These are phyloP conservation scores for Rhynchotus rufescens DNA, from an alignment of 2,797 vertebrate species.

Conservation along the genomic window DNA sequence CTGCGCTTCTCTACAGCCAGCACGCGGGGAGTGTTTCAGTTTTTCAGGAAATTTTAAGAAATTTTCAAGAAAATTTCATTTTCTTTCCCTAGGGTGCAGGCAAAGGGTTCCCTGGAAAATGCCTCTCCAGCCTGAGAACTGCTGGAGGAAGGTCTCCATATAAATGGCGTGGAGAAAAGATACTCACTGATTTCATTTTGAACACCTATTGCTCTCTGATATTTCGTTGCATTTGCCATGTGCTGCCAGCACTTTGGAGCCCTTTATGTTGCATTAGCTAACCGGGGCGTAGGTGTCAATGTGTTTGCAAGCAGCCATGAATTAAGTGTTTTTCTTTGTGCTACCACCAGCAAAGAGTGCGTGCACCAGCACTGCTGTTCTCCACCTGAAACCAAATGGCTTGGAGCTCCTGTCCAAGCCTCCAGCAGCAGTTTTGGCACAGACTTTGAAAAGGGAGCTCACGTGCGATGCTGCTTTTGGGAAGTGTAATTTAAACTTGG, in stretches of 20 bases:
- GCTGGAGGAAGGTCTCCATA: background rate
- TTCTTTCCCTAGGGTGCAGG: background rate
- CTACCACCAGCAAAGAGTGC: background rate
- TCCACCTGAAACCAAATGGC: background rate
- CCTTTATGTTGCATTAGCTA: background rate
- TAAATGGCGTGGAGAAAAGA: background rate
- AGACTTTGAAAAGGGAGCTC: background rate
- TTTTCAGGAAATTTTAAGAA: too few relatives aligned
- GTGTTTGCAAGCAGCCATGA: background rate
- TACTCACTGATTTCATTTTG: background rate
- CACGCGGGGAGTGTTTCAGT: background rate
- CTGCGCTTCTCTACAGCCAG: background rate
- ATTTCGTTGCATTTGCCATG: background rate
- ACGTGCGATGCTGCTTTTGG: background rate
- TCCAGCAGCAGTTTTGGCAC: background rate
- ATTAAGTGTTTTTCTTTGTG: background rate
- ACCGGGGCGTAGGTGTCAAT: background rate
- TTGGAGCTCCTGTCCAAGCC: background rate
- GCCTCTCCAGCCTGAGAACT: background rate
- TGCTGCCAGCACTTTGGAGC: background rate
- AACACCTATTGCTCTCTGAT: background rate
- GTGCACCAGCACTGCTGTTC: accelerated
- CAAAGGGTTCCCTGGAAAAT: background rate
- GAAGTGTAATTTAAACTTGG: background rate
- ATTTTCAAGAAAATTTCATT: background rate